Base-by-base conservation (phyloP, 2,113 vertebrate species). In the Dicaeum eximium region DNA sequence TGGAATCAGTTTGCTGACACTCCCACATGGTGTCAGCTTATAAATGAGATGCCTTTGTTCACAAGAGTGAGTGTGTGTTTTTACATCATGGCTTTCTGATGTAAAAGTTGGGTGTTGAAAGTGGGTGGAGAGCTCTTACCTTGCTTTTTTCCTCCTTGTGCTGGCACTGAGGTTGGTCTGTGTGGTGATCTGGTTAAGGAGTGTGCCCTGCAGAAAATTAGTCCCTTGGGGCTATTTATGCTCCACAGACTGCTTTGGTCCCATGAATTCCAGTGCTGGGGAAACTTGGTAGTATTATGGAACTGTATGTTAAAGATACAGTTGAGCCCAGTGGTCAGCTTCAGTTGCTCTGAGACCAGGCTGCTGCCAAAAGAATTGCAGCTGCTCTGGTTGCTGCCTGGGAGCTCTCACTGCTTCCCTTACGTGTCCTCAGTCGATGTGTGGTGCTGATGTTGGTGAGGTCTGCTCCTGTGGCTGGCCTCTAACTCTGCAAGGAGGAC, bases 401-500 rank as follows among this genome's bases (percentile, higher is more conserved):
- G 28, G 70, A 51, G 45, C 65, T 85, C 45, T 73, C 0, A 0
- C 33, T 23, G 27, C 38, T 40, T 87, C 53, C n/a, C 33, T 27
- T 48, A 2, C 0, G 0, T 42, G n/a, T 9, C 27, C n/a, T 62
- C 15, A 4, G 33, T 40, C 0, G 0, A 1, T 54, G 28, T 0
- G 2, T 53, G 56, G 50, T 25, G 45, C 14, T 80, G 60, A 15
- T 40, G 35, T 23, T n/a, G 50, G 44, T 14, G 40, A 73, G 44
- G 7, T 22, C 48, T 66, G n/a, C 33, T 69, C 1, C 19, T 14
- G 7, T 31, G 58, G 48, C 54, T 77, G 38, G 16, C 20, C 12
- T 14, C 21, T 48, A 28, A 54, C 17, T 62, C 51, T 15, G 33
- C 69, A 27, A 64, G 54, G 21, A 80, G 16, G 28, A 37, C 27